A percentile compares a stretch with the other conserved stretches of the same genome.
These are phyloP conservation scores for Paedocypris sp. DNA, from an alignment of 2,113 vertebrate species.

Conservation along the genomic window DNA sequence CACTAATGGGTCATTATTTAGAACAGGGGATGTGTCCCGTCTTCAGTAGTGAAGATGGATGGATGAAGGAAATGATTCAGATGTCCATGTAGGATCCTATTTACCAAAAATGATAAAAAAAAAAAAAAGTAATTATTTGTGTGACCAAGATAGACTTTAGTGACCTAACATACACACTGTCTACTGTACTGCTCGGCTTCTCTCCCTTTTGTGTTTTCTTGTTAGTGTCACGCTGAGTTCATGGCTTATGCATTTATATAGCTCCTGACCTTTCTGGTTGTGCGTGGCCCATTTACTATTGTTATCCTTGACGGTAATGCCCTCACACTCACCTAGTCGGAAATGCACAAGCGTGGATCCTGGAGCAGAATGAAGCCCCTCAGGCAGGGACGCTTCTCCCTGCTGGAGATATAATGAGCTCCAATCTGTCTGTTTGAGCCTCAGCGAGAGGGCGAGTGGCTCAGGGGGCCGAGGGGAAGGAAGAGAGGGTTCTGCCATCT, in stretches of 20 bases:
- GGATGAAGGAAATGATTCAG: too few species aligned
- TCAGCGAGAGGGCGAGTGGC: slow-evolving; percentile 14
- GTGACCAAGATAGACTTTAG: too few species aligned
- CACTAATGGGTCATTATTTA: too few species aligned
- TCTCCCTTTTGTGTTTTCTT: not conserved
- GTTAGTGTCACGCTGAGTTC: not conserved
- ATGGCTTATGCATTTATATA: not conserved
- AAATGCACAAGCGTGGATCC: not conserved
- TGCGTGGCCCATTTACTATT: slow-evolving; percentile 10
- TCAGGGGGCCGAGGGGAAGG: not conserved
- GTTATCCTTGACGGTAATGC: slow-evolving; percentile 12
- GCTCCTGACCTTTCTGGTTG: slow-evolving; percentile 10
- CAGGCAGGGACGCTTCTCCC: slow-evolving; percentile 10
- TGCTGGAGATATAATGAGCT: slow-evolving; percentile 16
- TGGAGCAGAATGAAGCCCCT: slow-evolving; percentile 9
- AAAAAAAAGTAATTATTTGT: too few species aligned
- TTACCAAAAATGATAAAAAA: too few species aligned
- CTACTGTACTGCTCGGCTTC: not conserved
- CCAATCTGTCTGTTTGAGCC: slow-evolving; percentile 18
- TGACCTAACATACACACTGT: slow-evolving; percentile 4
- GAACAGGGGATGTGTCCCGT: too few species aligned
- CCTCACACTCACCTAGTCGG: not conserved
- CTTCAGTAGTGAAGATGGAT: too few species aligned
- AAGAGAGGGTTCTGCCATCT: not conserved
- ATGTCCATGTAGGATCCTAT: too few species aligned